A percentile compares a stretch with the other conserved stretches of the same genome.
Evolutionary conservation across 1,140 invertebrate genomes (phyloP).

Genomic region (Oreohelix idahoensis): DNA sequence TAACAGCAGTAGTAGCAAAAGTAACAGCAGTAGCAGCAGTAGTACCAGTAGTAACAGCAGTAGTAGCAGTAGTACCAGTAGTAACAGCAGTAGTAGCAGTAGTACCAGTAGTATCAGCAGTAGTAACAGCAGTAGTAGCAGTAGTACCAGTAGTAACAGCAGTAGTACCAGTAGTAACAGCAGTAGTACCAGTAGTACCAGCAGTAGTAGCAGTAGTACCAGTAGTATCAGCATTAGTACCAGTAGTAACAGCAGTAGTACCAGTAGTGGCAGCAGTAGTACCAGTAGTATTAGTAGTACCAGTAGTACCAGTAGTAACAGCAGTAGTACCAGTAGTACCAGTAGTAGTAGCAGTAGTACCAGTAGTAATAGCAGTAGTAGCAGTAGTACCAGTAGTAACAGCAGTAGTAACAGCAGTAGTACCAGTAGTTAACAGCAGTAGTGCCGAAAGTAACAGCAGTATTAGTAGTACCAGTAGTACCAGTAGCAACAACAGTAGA

Average conservation of each 20-base stretch:
- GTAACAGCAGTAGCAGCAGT: too few species aligned
- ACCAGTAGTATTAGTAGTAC: neutral
- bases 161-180: too few species aligned
- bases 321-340: neutral
- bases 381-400: neutral
- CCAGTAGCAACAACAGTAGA: neutral
- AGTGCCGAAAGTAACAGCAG: neutral
- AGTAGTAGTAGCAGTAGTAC: neutral
- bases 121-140: too few species aligned
- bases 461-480: neutral
- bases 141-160: too few species aligned
- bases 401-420: neutral
- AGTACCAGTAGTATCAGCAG: too few species aligned
- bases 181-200: too few species aligned
- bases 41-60: too few species aligned
- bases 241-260: conserved; percentile 21
- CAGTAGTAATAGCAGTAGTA: neutral
- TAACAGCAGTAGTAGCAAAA: too few species aligned
- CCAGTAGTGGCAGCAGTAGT: conserved; percentile 2
- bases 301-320: neutral
- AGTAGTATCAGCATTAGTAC: conserved; percentile 1
- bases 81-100: too few species aligned
- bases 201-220: too few species aligned
- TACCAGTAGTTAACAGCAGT: neutral
- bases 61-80: too few species aligned